Evolutionary conservation across 2,888 invertebrate species (phyloP), one percentile per base, ranked within the genome.

Genomic region (Cylindroiulus punctatus): DNA sequence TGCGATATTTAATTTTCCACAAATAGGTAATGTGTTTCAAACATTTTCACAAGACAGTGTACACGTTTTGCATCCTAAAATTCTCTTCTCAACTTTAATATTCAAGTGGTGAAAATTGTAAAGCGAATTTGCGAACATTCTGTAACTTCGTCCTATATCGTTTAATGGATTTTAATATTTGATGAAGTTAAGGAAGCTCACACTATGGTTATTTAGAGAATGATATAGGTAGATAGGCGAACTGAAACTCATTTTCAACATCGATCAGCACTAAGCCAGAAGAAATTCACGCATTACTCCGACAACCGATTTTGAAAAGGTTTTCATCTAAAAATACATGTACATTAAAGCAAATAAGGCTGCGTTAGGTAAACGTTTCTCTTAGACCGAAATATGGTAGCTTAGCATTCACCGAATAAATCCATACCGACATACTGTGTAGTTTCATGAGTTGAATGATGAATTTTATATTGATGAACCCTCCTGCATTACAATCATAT

Each of bases 201-300:
- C 10, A 52, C n/a, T 7, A 52, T 10, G 52, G n/a, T 52, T 17
- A 7, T 52, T 52, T 52, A 7, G 1, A 14, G 44, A 8, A 52
- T 52, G 19, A 10, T 44, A 44, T 44, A 44, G 12, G 44, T 44
- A 44, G 44, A 44, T 44, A 52, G 52, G 7, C 65, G 7, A n/a
- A n/a, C 10, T 65, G 65, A 26, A 65, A 26, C n/a, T 65, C 26
- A 26, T 65, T 26, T 26, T 65, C 65, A 65, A 22, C 26, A 65
- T 65, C 65, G 65, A 65, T 65, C 65, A 26, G 19, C 65, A 65
- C 65, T 22, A 65, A 65, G 65, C 65, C 26, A 65, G 4, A 65
- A 12, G 0, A 26, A 26, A 26, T 65, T 26, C 10, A 26, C 65
- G n/a, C 26, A n/a, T 52, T n/a, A 52, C 17, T 19, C 52, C 19